Percentiles rank a stretch among this genome's conserved stretches.
Conservation (phyloP, 2,113 vertebrate genomes). For the Boulengeromyrus knoepffleri region DNA sequence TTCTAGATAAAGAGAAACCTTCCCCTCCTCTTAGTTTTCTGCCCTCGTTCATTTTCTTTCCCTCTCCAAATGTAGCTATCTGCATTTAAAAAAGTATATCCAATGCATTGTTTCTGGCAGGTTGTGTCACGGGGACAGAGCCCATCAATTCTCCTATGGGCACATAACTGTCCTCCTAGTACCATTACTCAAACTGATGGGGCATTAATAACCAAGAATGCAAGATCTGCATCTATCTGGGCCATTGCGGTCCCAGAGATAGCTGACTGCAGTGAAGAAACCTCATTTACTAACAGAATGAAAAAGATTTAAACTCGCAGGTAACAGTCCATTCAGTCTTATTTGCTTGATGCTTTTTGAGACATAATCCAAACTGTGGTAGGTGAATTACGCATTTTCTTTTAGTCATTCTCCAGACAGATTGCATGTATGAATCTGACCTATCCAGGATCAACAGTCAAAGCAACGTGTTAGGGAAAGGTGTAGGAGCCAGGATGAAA, state of each 20-base stretch:
- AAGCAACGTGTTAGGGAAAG: background rate
- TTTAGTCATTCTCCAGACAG: background rate
- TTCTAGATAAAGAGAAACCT: conserved; percentile 7
- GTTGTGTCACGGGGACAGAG: conserved; percentile 45
- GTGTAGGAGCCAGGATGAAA: background rate
- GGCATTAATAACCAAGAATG: conserved; percentile 76
- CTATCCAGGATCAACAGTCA: background rate
- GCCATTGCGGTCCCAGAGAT: conserved; percentile 55
- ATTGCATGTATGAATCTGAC: background rate
- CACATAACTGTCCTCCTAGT: conserved; percentile 67
- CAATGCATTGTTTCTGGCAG: conserved; percentile 43
- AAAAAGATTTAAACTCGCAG: background rate
- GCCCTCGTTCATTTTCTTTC: background rate
- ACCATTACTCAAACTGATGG: conserved; percentile 78
- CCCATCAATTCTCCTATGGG: conserved; percentile 66
- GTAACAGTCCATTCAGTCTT: background rate
- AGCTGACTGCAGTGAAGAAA: conserved; percentile 55
- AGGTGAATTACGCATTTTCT: background rate
- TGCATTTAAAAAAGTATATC: conserved; percentile 44
- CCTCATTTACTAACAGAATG: background rate
- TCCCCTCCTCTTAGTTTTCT: background rate
- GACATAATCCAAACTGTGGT: background rate
- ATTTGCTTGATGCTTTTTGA: background rate
- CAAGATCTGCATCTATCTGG: conserved; percentile 74
- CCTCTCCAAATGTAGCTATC: conserved; percentile 51